Evolutionary conservation across 2,888 invertebrate genomes (phyloP), one percentile per base, ranked within the genome.

Genomic region (Leptinotarsa rubiginosa): DNA sequence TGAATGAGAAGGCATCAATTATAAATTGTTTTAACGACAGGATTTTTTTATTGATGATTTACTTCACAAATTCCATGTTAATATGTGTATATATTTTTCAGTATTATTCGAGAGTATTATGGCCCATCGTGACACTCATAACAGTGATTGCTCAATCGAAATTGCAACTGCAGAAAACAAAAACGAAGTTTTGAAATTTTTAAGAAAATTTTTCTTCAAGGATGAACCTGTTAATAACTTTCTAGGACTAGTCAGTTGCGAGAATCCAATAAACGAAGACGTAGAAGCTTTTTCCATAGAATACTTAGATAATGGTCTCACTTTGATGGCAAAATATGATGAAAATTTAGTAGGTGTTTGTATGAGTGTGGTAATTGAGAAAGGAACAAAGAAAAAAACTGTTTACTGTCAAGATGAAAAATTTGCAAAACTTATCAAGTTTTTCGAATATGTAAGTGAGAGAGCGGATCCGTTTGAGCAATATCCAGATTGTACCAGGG

Each of bases 161-260:
- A 80, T 85, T 7, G 87, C 90, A 52, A 87, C 85, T 22, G 87
- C 88, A 22, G 85, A 88, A 18, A 90, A 91, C 81, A 85, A 85
- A 70, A 87, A 88, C n/a, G 85, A 84, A 68, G 90, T 92, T 83
- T 87, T 92, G 18, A 85, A 88, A 50, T 90, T 91, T 81, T 83
- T 91, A 13, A 85, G 87, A 78, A 90, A 90, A 76, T 93, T 91
- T 85, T 94, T 94, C 89, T 93, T 93, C 88, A 90, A 90, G 41
- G 93, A 94, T 81, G 94, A 94, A 82, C 94, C 94, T 0, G 88
- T 94, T 79, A 94, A 94, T 86, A 86, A 90, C 13, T 89, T 89
- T 54, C 89, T 93, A 47, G 88, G 91, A 73, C 87, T 93, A 1
- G 88, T 93, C 75, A 92, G 92, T 72, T 90, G 90, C 0, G 90